Base-by-base conservation (phyloP, 2,113 vertebrate genomes). In the Phalacrocorax aristotelis region DNA sequence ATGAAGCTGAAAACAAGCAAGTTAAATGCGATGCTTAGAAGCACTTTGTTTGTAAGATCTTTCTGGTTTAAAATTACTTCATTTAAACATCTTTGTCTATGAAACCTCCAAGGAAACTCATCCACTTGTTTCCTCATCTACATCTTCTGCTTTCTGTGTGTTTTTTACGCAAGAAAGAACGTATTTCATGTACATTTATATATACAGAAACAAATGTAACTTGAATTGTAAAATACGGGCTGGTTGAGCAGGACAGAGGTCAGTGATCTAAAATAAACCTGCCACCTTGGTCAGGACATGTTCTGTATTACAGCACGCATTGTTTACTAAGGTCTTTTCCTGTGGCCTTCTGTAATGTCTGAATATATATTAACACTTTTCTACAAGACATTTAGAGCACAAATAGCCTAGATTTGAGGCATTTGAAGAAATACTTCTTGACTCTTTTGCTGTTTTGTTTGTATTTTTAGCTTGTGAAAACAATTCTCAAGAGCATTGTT, bases 1-100 rank as follows among this genome's bases (percentile, higher is more conserved):
- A 86, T 66, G 17, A 65, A 68, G 80, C 32, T 87, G 83, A 78
- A 97, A 92, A 90, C 83, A 81, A 95, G 83, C 23, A 52, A 92
- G 90, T 52, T 65, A 71, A 96, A 94, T 74, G 83, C 40, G 12
- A 75, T 4, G 27, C 76, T 93, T 83, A 75, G 74, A 94, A 94
- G 86, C 87, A 79, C 74, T 88, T 87, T 79, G 76, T 92, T 89
- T 88, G 71, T 79, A 84, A 92, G 72, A 46, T 72, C 76, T 88
- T 92, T 92, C 91, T 96, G 87, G 76, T 86, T 96, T 92, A 54
- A 97, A 93, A 93, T 97, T 58, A 87, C 89, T 94, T 92, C 7
- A 0, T 95, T 96, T 95, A 83, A 89, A 91, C 77, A 68, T 96
- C 95, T 97, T 91, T 93, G 93, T 83, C 91, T 70, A 0, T 72